A percentile compares a stretch with the other conserved stretches of the same genome.
These are phyloP conservation scores for Gopherus flavomarginatus DNA, from an alignment of 2,113 vertebrate species.

Conservation along the genomic window DNA sequence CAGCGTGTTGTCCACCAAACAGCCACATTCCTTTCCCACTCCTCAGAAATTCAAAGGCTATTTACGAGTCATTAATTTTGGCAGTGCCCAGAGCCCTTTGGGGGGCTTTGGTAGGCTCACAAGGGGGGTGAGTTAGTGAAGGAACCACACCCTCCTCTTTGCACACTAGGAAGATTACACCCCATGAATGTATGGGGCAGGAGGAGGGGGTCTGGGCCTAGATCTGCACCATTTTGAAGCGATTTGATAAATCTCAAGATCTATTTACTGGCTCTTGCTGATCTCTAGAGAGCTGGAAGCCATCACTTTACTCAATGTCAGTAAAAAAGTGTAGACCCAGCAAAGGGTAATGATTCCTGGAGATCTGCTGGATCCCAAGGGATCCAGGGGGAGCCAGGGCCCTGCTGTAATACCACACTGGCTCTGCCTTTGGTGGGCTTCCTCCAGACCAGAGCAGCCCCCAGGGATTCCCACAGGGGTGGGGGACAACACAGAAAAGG, in stretches of 20 bases:
- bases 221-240: background rate
- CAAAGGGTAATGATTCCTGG: background rate
- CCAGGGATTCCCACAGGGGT: background rate
- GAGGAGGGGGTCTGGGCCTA: background rate
- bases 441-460: too few species aligned
- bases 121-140: background rate
- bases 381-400: too few species aligned
- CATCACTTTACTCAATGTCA: background rate
- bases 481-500: background rate
- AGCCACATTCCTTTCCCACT: background rate
- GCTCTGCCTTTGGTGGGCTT: too few species aligned
- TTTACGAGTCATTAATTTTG: background rate
- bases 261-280: background rate
- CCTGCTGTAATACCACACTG: too few species aligned
- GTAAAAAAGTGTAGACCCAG: background rate
- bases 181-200: background rate
- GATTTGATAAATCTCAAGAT: background rate
- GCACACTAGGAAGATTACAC: background rate
- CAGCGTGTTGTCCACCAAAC: background rate
- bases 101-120: fast-evolving
- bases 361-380: background rate
- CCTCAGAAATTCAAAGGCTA: fast-evolving
- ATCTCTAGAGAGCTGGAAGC: background rate
- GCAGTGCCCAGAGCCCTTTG: fast-evolving
- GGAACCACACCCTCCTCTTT: background rate